These are phyloP conservation scores for Drosophila testacea DNA, from an alignment of 2,888 invertebrate genomes.

Conservation along the genomic window DNA sequence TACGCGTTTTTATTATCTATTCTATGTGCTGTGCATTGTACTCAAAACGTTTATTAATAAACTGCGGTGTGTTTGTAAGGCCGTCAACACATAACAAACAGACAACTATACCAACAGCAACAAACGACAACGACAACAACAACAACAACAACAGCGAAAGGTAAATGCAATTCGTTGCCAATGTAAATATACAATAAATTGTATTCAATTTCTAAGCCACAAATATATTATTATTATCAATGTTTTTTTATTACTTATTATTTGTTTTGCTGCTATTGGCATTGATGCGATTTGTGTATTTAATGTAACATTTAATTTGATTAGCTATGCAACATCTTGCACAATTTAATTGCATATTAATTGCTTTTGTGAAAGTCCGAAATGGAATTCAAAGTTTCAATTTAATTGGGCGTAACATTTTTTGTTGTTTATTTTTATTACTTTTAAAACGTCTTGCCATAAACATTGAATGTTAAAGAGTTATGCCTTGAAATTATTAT, in stretches of 20 bases:
- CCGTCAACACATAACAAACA: slow-evolving; percentile 25
- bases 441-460: slow-evolving; percentile 5
- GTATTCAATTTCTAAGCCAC: slow-evolving; percentile 50
- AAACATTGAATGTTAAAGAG: slow-evolving; percentile 5
- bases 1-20: slow-evolving; percentile 73
- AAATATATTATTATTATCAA: slow-evolving; percentile 16
- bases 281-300: slow-evolving; percentile 20
- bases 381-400: slow-evolving; percentile 36
- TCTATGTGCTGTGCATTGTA: slow-evolving; percentile 61
- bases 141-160: slow-evolving; percentile 22
- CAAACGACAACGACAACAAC: slow-evolving; percentile 8
- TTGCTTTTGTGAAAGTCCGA: slow-evolving; percentile 45
- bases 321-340: slow-evolving; percentile 33
- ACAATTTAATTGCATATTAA: slow-evolving; percentile 68
- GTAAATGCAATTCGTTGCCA: slow-evolving; percentile 50
- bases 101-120: background rate
- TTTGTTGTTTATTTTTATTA: slow-evolving; percentile 3
- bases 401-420: slow-evolving; percentile 57
- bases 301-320: slow-evolving; percentile 43
- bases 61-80: slow-evolving; percentile 37
- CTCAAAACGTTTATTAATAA: slow-evolving; percentile 73
- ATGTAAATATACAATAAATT: slow-evolving; percentile 43
- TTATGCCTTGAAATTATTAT: slow-evolving; percentile 7
- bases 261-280: slow-evolving; percentile 25
- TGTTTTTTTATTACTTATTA: slow-evolving; percentile 6